Evolutionary conservation across 2,113 vertebrate genomes (phyloP).

Genomic region (Oreochromis tanganicae): DNA sequence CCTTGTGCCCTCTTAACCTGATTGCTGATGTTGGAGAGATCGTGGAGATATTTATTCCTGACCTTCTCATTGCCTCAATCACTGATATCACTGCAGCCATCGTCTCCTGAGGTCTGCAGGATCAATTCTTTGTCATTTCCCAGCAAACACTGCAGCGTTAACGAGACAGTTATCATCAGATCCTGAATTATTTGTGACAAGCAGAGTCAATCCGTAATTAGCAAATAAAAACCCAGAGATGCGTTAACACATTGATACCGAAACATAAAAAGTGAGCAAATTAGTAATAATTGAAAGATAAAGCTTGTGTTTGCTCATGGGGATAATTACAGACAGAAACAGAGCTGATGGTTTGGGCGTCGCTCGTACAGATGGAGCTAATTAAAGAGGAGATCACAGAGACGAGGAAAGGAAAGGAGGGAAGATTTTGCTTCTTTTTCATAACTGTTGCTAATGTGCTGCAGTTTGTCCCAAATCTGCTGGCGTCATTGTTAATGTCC

Average conservation of each 20-base stretch:
- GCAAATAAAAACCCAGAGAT: background rate
- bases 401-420: background rate
- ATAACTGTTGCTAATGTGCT: background rate
- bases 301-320: background rate
- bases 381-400: background rate
- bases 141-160: background rate
- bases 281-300: background rate
- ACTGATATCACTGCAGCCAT: rapidly evolving
- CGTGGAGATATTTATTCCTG: background rate
- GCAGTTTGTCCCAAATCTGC: background rate
- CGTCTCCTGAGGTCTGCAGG: background rate
- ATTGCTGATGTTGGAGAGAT: background rate
- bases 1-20: no score
- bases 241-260: background rate
- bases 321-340: background rate
- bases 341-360: background rate
- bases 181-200: background rate
- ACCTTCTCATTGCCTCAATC: background rate
- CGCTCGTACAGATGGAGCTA: background rate
- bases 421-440: background rate
- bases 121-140: background rate
- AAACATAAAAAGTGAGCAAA: background rate
- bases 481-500: background rate
- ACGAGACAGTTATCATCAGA: background rate
- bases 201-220: background rate